These are phyloP conservation scores for Amblyornis subalaris DNA, from an alignment of 2,113 vertebrate species.

Conservation along the genomic window DNA sequence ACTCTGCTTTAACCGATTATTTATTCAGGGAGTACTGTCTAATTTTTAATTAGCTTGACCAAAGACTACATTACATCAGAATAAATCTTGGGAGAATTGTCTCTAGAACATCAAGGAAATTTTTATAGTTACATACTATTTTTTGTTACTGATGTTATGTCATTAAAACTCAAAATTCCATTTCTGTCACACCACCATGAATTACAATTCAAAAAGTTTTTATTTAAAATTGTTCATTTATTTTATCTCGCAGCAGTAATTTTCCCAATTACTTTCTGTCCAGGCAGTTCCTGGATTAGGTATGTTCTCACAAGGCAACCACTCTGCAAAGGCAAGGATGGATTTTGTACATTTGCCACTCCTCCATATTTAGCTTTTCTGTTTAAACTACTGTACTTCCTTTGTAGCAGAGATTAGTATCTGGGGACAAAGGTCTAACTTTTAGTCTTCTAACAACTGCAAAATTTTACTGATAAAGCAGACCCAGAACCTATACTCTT, in stretches of 20 bases:
- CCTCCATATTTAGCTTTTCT: rapidly evolving
- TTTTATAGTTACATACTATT: rapidly evolving
- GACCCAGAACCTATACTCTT: background rate
- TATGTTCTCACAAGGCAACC: background rate
- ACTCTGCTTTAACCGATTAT: background rate
- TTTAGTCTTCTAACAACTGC: background rate
- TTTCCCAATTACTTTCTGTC: background rate
- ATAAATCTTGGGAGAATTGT: background rate
- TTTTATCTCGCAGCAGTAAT: background rate
- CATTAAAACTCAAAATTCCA: background rate
- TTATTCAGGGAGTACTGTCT: background rate
- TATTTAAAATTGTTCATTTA: background rate
- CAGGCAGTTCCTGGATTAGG: background rate
- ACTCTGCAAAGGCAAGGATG: background rate
- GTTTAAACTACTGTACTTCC: background rate
- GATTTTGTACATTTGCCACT: background rate
- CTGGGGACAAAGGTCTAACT: background rate
- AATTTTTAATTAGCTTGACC: background rate
- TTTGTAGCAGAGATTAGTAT: background rate
- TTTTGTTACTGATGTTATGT: background rate
- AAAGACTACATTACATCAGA: background rate
- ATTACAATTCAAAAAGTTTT: background rate
- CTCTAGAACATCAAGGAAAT: background rate
- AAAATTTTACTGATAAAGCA: background rate
- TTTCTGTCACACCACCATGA: background rate